Conservation (phyloP, 2,888 invertebrate genomes). For the Ophion ellenae region DNA sequence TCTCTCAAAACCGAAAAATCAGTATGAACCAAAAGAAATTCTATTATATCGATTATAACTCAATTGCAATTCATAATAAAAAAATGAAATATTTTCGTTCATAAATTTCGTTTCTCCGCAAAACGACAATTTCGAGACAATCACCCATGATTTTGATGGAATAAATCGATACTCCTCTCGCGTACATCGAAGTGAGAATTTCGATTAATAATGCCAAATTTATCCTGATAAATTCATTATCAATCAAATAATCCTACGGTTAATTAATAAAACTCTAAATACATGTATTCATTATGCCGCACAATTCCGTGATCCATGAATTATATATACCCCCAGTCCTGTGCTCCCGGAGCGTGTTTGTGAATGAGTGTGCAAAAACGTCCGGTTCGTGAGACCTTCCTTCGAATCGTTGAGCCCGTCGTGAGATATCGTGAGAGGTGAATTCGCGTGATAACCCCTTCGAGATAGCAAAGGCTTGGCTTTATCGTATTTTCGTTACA, state of each 20-base stretch:
- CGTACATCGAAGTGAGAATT: not conserved
- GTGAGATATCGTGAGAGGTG: constrained; percentile 37
- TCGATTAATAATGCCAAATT: not conserved
- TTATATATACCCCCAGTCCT: not conserved
- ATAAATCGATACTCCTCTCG: not conserved
- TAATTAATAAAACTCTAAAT: too few species aligned
- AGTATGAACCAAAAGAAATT: too few species aligned
- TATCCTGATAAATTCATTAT: not conserved
- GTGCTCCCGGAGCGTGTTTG: constrained; percentile 13
- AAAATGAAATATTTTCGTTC: too few species aligned
- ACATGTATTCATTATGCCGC: not conserved
- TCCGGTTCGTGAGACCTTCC: constrained; percentile 44
- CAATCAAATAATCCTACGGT: not conserved
- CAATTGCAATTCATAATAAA: too few species aligned
- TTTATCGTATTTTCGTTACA: constrained; percentile 38
- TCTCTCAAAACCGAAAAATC: too few species aligned
- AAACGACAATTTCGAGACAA: too few species aligned
- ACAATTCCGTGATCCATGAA: not conserved
- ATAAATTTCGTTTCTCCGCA: too few species aligned
- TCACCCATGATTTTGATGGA: not conserved
- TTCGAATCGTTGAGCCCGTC: constrained; percentile 58
- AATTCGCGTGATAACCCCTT: constrained; percentile 31
- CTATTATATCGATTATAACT: too few species aligned
- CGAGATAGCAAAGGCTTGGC: constrained; percentile 43
- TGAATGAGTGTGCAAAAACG: constrained; percentile 49